A percentile compares a stretch with the other conserved stretches of the same genome.
Conservation (phyloP, 2,888 invertebrate species). For the Cecidostiba fungosa region DNA sequence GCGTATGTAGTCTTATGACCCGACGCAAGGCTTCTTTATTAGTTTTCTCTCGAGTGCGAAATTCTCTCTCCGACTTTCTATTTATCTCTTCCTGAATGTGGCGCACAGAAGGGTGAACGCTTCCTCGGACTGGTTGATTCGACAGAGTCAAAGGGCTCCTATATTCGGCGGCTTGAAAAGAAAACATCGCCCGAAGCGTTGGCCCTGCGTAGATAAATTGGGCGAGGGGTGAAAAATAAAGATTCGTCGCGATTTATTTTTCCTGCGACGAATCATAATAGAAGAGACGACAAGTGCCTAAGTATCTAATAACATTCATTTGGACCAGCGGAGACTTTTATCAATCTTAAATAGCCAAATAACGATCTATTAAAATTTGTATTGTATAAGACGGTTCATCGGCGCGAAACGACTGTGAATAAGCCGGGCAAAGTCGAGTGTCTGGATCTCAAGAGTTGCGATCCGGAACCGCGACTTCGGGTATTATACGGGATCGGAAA, state of each 20-base stretch:
- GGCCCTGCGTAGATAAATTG: background rate
- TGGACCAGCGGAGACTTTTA: conserved; percentile 79
- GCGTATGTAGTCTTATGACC: background rate
- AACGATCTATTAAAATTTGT: conserved; percentile 70
- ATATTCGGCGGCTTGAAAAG: background rate
- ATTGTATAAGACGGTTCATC: conserved; percentile 56
- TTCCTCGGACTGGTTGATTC: background rate
- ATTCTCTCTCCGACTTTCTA: conserved; percentile 10
- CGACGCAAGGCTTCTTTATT: background rate
- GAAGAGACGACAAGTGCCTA: conserved; percentile 78
- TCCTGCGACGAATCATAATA: conserved; percentile 39
- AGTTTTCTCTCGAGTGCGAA: background rate
- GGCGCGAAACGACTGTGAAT: conserved; percentile 49
- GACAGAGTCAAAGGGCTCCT: background rate
- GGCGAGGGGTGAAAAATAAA: conserved; percentile 15
- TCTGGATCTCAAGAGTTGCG: background rate
- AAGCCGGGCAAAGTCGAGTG: background rate
- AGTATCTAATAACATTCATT: conserved; percentile 79
- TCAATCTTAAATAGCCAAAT: conserved; percentile 74
- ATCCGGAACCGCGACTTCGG: background rate
- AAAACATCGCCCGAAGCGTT: conserved; percentile 33
- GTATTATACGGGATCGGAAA: background rate
- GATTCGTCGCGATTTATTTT: conserved; percentile 39
- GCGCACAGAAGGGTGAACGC: background rate
- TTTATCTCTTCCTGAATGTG: background rate